Evolutionary conservation across 1,140 invertebrate genomes (phyloP), one percentile per base, ranked within the genome.

Genomic region (Teleopsis dalmanni): DNA sequence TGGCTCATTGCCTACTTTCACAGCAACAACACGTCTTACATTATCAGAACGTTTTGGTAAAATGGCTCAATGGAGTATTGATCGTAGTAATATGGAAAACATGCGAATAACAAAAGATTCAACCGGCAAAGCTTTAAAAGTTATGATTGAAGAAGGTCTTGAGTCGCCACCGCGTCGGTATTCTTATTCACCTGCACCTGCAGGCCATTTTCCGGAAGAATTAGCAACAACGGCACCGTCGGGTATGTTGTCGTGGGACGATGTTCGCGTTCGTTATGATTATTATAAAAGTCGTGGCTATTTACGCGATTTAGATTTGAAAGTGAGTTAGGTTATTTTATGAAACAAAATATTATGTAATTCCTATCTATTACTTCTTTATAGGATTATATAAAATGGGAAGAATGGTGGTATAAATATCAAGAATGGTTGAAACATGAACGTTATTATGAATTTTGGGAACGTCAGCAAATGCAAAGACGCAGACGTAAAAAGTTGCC

Each of bases 381-480:
- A 9, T 31, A 87, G 49, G 89, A 92, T 68, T 92, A 91, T 65
- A 79, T 90, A 23, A 91, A 91, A 67, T 92, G 88, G 88, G 89
- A 92, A 72, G 86, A 91, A 71, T 92, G 89, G 89, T 92, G 88
- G 87, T 91, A 90, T 71, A 87, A 88, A 59, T 91, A 92, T 72
- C 85, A 90, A 70, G 87, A 91, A 70, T 92, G 88, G 89, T 71
- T 91, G 50, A 87, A 89, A 60, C 81, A 85, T 23, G 87, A 91
- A 69, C 77, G 84, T 42, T 85, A 84, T 52, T 88, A 86, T 62
- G 84, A 87, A 70, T 81, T 84, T 48, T 87, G 83, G 83, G 78
- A 80, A 36, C 75, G 77, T 25, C 66, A 67, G 47, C 65, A 65
- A 49, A 64, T 67, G 56, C 58, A 75, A 64, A 54, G 76, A 62